Base-by-base conservation (phyloP, 2,797 vertebrate species). In the Gorsachius magnificus region DNA sequence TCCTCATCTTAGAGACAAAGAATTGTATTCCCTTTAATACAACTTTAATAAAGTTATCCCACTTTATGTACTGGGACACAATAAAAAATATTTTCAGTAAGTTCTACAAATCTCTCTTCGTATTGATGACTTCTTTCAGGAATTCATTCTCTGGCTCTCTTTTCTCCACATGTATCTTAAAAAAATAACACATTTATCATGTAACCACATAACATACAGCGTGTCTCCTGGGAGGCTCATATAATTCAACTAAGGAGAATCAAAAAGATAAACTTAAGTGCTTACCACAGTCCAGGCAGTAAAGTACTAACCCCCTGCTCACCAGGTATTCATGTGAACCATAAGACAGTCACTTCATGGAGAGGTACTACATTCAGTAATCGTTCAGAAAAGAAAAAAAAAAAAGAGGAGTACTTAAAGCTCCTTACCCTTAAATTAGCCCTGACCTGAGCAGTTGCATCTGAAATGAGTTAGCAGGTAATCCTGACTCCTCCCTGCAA, bases 371-470 rank as follows among this genome's bases (percentile, higher is more conserved):
- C 3, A 3, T 43, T 68, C 22, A 29, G 16, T 25, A 74, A 28
- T 9, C 33, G 3, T 7, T 48, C 6, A 26, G 31, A 18, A 8
- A 4, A 11, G 4, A 2, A 4, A 16, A 7, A 3, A 7, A 4
- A 16, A 5, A 19, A 4, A 1, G 3, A 6, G 9, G 0, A 8
- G 63, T 0, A 3, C 13, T 56, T 83, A 69, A 70, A 70, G 11
- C 2, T 65, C 36, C 50, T 66, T 48, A 38, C 4, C 31, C 17
- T 82, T 63, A 33, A 76, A 84, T 61, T 66, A 63, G 46, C 36
- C 17, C 46, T 86, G 22, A 54, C 6, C 11, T 75, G 26, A 89
- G 13, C 16, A 48, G 35, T 1, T 80, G n/a, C 70, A 70, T 10
- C 54, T 89, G 85, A 81, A 90, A 56, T 46, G 9, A 11, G 8